Base-by-base conservation (phyloP, 1,140 invertebrate species). In the Atta cephalotes region DNA sequence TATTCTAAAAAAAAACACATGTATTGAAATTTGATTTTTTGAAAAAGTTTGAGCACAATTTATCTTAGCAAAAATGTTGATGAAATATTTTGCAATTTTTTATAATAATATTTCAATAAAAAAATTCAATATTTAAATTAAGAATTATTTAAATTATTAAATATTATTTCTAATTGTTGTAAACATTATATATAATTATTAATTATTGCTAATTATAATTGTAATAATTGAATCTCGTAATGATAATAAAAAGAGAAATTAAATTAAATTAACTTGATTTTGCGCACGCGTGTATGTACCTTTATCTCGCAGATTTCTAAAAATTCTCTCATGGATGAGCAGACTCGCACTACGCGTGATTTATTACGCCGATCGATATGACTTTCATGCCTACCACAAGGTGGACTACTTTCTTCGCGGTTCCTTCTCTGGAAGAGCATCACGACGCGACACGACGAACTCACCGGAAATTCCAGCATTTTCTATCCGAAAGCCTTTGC, bases 401-500 rank as follows among this genome's bases (percentile, higher is more conserved):
- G 18, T 10, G 86, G 70, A 70, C 79, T 76, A 90, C 89, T 90
- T 90, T 90, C 89, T 90, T 87, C 82, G 63, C n/a, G 16, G 45
- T 25, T 71, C 7, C 0, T 25, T 25, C 14, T 56, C 53, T 49
- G 16, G 14, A 45, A 51, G 39, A 71, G 78, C 18, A 3, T 3
- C 2, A 51, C 12, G 49, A 51, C 49, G 7, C 51, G 71, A 53
- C 18, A 7, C 39, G 51, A 71, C 51, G 49, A 85, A 88, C 71
- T 90, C 81, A 86, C 60, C 39, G 89, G 89, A 86, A 90, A 90
- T 90, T 81, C 89, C 89, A 51, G 12, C 39, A 89, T 87, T 90
- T 89, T 80, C 85, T 45, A 87, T 65, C 31, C 74, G 25, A 65
- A 74, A 65, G 53, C 5, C 25, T 18, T 63, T 28, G 31, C 60